Evolutionary conservation across 2,113 vertebrate species (phyloP).

Genomic region (Asarcornis scutulata): DNA sequence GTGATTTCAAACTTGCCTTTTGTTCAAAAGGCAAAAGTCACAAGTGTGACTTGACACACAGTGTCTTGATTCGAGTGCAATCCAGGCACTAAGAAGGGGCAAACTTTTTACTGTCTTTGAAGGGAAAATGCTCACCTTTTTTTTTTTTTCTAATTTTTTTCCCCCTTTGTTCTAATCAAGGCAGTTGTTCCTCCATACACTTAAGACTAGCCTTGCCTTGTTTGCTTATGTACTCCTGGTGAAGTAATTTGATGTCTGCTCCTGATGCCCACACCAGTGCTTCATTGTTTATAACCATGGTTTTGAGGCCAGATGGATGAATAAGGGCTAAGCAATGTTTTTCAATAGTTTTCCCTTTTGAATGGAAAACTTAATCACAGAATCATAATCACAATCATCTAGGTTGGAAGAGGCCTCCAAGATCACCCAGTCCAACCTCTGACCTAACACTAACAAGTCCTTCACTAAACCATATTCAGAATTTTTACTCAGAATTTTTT

Average conservation of each 20-base stretch:
- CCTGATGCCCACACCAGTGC: accelerated
- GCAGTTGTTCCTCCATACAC: not conserved
- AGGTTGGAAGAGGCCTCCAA: too few relatives aligned
- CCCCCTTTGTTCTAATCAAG: not conserved
- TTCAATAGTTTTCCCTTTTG: not conserved
- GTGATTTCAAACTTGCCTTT: not conserved
- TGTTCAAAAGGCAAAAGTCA: not conserved
- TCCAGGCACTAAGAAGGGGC: accelerated
- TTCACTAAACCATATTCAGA: too few relatives aligned
- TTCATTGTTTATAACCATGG: accelerated
- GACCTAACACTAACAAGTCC: too few relatives aligned
- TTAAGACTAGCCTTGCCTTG: not conserved
- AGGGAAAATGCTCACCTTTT: not conserved
- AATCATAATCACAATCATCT: too few relatives aligned
- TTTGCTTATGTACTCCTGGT: not conserved
- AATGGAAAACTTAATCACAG: not conserved
- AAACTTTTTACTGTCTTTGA: not conserved
- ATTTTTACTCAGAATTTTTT: too few relatives aligned
- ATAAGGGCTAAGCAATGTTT: not conserved
- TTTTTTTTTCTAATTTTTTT: too few relatives aligned
- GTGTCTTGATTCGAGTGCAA: not conserved
- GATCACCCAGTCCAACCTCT: too few relatives aligned
- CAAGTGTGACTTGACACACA: too few relatives aligned
- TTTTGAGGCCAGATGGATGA: not conserved
- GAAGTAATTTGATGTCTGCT: not conserved